Base-by-base conservation (phyloP, 2,797 vertebrate genomes). In the Pyrocephalus nanus region DNA sequence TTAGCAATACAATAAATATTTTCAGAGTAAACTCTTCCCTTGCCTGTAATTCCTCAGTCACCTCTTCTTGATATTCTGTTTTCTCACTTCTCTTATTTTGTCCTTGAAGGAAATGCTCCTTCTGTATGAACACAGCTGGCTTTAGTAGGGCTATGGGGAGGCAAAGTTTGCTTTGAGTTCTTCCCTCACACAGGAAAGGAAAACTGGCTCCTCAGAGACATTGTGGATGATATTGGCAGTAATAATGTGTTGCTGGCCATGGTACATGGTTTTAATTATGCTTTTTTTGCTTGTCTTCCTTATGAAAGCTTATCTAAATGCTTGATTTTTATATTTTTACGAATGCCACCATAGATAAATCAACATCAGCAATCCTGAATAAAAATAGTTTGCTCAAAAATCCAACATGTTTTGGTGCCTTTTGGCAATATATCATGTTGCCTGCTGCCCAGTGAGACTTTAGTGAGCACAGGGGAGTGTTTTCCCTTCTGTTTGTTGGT, bases 151-250 rank as follows among this genome's bases (percentile, higher is more conserved):
- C 86, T 84, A 26, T 32, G 51, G 54, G 75, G 79, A 90, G 83
- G 58, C 58, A 73, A 36, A 69, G 57, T 72, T 93, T 80, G 70
- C 76, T 66, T 54, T 81, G 82, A 93, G 82, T 57, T 62, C 85
- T 92, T 93, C 78, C 42, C 75, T 95, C 92, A 60, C 81, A 91
- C 92, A 90, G 92, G 91, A 97, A 95, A 85, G 81, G 75, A 93
- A 83, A 93, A 65, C 78, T 61, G 84, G 48, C 62, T 96, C 95
- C 95, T 92, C 64, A 54, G 88, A 88, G 92, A 84, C 73, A 9
- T 40, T 70, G 83, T 57, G 83, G 80, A 70, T 79, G 53, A 76
- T 86, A 26, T 78, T 96, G 96, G 94, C 90, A 92, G 69, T 57
- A 95, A 65, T 85, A 85, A 55, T 67, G 85, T 85, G 19, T 86